phyloP scores from a whole-genome alignment of 2,888 invertebrate species.

The Formica aserva region DNA sequence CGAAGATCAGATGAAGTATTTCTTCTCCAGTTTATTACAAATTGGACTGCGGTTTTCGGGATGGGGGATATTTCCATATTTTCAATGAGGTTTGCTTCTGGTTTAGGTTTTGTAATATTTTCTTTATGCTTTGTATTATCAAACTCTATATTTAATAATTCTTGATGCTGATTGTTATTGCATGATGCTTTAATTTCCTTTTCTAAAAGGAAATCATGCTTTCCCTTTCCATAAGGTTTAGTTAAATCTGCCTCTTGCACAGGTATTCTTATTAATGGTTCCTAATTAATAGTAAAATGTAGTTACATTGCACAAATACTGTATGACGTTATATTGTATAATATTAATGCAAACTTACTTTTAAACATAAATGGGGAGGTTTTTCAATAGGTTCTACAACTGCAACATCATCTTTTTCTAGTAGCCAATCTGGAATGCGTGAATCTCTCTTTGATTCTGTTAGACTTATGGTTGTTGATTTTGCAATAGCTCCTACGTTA shows the following conservation, averaged over 20 bases:
- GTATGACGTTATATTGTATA: background rate
- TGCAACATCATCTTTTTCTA: constrained; percentile 84
- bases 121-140: constrained; percentile 10
- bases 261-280: constrained; percentile 87
- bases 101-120: background rate
- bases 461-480: constrained; percentile 12
- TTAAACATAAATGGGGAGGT: constrained; percentile 89
- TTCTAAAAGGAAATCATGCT: too few relatives aligned
- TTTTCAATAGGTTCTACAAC: constrained; percentile 87
- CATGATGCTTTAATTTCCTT: background rate
- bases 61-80: constrained; percentile 81
- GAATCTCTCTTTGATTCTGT: constrained; percentile 59
- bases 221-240: constrained; percentile 8
- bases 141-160: background rate
- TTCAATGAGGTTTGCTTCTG: constrained; percentile 23
- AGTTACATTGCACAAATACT: background rate
- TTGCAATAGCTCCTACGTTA: constrained; percentile 23
- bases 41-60: constrained; percentile 90
- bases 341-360: constrained; percentile 84
- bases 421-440: constrained; percentile 85
- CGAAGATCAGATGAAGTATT: constrained; percentile 86
- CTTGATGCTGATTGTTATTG: background rate
- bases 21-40: constrained; percentile 89
- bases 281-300: constrained; percentile 84
- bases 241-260: constrained; percentile 85